Evolutionary conservation across 2,888 invertebrate species (phyloP).

Genomic region (Lithosia quadra): DNA sequence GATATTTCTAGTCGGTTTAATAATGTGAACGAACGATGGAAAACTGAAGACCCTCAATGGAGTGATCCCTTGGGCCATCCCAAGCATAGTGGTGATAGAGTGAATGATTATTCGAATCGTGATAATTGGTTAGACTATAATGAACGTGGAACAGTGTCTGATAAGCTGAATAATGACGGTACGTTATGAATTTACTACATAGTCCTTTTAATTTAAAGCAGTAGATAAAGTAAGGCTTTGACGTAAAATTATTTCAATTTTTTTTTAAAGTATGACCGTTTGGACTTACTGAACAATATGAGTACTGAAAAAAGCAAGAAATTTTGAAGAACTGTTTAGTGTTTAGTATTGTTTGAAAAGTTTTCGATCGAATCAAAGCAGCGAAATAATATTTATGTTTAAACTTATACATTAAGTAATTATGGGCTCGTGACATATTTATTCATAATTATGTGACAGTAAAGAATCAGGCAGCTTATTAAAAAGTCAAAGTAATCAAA

Average conservation of each 20-base stretch:
- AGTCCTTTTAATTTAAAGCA: not conserved
- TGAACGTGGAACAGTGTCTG: conserved; percentile 31
- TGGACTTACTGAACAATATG: too few relatives aligned
- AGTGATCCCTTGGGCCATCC: conserved; percentile 45
- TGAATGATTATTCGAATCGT: conserved; percentile 33
- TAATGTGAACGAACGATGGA: conserved; percentile 66
- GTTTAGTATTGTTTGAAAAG: too few relatives aligned
- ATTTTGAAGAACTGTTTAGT: not conserved
- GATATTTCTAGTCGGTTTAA: conserved; percentile 73
- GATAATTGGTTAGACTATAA: conserved; percentile 35
- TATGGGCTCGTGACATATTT: too few relatives aligned
- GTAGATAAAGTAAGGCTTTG: not conserved
- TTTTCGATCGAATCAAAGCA: too few relatives aligned
- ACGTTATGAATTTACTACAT: conserved; percentile 32
- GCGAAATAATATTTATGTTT: too few relatives aligned
- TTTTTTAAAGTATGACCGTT: not conserved
- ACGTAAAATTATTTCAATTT: not conserved
- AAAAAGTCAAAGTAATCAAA: too few relatives aligned
- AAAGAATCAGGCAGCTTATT: too few relatives aligned
- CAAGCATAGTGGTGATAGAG: conserved; percentile 41
- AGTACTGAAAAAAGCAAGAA: not conserved
- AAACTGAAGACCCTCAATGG: conserved; percentile 50
- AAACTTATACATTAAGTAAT: too few relatives aligned
- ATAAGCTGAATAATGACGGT: conserved; percentile 53
- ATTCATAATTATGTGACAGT: too few relatives aligned